Evolutionary conservation across 2,888 invertebrate genomes (phyloP), one percentile per base, ranked within the genome.

Genomic region (Xestia c-nigrum): DNA sequence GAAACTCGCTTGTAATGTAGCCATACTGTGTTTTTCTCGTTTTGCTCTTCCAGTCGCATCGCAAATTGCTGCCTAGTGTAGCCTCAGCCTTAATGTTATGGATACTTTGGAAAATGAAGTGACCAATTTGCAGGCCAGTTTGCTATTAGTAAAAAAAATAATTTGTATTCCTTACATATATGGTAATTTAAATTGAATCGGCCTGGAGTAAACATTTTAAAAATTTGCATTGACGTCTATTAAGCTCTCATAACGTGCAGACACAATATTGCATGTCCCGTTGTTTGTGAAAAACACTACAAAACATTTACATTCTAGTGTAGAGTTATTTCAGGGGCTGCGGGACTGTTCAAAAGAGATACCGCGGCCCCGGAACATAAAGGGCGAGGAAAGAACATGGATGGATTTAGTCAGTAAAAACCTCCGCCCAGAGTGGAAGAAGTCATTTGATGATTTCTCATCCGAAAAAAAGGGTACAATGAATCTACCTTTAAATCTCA

Each of bases 91-190:
- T n/a, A 31, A 31, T 31, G 81, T 80, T 74, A 74, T 59, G 65
- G 74, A 74, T 59, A 52, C 24, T 14, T 46, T 65, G 16, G 24
- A 78, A 50, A 65, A 43, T 64, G 47, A 24, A 57, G 14, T 64
- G 19, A 50, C 31, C 63, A 63, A 14, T n/a, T 72, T 63, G 19
- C 55, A 24, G 5, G 47, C n/a, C 31, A 43, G 12, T 16, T 55
- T 55, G 52, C 24, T 6, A 40, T 14, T 50, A 6, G 10, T 43
- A 24, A 16, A 31, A 72, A 43, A 31, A 72, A 43, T 24, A 72
- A 52, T 47, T 43, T 43, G 24, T 46, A 5, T 14, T 1, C 64
- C 1, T 24, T 63, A 21, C n/a, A n/a, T n/a, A n/a, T n/a, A 63
- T 63, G n/a, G 12, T n/a, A n/a, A 64, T n/a, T 6, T 0, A 43